These are phyloP conservation scores for Neodiprion pinetum DNA, from an alignment of 1,140 invertebrate species.

Conservation along the genomic window DNA sequence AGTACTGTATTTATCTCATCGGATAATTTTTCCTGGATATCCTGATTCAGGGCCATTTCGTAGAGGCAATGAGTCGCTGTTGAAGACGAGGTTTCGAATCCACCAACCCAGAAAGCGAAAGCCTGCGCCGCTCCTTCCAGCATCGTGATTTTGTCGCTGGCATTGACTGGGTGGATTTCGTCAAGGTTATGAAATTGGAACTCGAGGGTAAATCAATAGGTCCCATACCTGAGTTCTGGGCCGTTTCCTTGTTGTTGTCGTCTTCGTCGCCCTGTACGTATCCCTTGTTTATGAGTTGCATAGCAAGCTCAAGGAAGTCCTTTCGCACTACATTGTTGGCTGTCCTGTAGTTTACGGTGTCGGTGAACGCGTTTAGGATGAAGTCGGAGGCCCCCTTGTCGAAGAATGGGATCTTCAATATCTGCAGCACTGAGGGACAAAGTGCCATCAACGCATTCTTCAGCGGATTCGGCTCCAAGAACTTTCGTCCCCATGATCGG, in stretches of 20 bases:
- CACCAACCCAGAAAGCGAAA: not conserved
- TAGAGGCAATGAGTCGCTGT: conserved; percentile 60
- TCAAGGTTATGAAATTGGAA: conserved; percentile 11
- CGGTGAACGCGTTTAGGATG: conserved; percentile 61
- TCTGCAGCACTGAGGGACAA: conserved; percentile 20
- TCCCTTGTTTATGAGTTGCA: conserved; percentile 43
- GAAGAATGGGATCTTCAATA: conserved; percentile 19
- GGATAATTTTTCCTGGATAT: conserved; percentile 55
- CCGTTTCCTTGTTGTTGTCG: not conserved
- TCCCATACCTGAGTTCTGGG: not conserved
- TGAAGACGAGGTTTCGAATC: conserved; percentile 31
- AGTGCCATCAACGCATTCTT: conserved; percentile 23
- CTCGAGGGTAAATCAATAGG: no score
- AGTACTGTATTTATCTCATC: conserved; percentile 26
- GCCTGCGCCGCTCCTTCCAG: not conserved
- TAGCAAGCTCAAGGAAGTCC: conserved; percentile 50
- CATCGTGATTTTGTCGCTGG: not conserved
- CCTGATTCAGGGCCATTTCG: conserved; percentile 54
- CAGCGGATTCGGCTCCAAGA: conserved; percentile 47
- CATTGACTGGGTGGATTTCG: not conserved
- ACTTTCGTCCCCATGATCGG: conserved; percentile 31
- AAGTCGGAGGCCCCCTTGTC: conserved; percentile 48
- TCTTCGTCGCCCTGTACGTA: conserved; percentile 26
- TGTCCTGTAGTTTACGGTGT: conserved; percentile 57
- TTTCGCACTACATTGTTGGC: conserved; percentile 55